Conservation (phyloP, 2,888 invertebrate species). For the Osedax frankpressi region DNA sequence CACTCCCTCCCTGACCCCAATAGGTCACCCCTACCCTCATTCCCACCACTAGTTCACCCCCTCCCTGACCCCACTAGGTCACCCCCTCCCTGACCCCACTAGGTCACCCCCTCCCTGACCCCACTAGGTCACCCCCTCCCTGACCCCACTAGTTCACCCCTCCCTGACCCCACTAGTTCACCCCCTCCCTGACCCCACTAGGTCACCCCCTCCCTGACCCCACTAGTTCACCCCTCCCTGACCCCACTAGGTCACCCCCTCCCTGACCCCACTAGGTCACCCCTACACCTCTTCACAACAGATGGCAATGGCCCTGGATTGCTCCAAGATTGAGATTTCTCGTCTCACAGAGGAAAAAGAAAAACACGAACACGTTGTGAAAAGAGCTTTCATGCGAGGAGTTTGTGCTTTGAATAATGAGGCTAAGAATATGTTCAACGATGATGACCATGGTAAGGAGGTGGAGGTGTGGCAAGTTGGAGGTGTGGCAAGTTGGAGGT, state of each 20-base stretch:
- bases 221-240: background rate
- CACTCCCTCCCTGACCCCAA: too few relatives aligned
- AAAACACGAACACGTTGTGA: slow-evolving; percentile 41
- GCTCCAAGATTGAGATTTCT: slow-evolving; percentile 31
- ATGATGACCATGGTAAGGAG: slow-evolving; percentile 9
- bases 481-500: too few relatives aligned
- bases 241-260: background rate
- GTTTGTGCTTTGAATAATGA: slow-evolving; percentile 46
- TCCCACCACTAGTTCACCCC: too few relatives aligned
- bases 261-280: slow-evolving; percentile 29
- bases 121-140: too few relatives aligned
- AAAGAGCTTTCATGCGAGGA: slow-evolving; percentile 47
- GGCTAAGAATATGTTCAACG: slow-evolving; percentile 44
- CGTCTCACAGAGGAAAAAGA: slow-evolving; percentile 36
- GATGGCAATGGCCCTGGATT: slow-evolving; percentile 28
- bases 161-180: background rate
- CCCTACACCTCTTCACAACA: slow-evolving; percentile 29
- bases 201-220: background rate
- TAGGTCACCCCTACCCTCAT: too few relatives aligned
- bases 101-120: too few relatives aligned
- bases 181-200: background rate
- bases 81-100: too few relatives aligned
- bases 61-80: too few relatives aligned
- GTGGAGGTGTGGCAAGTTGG: too few relatives aligned
- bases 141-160: too few relatives aligned